These are phyloP conservation scores for Oenanthe melanoleuca DNA, from an alignment of 2,113 vertebrate genomes.

Conservation along the genomic window DNA sequence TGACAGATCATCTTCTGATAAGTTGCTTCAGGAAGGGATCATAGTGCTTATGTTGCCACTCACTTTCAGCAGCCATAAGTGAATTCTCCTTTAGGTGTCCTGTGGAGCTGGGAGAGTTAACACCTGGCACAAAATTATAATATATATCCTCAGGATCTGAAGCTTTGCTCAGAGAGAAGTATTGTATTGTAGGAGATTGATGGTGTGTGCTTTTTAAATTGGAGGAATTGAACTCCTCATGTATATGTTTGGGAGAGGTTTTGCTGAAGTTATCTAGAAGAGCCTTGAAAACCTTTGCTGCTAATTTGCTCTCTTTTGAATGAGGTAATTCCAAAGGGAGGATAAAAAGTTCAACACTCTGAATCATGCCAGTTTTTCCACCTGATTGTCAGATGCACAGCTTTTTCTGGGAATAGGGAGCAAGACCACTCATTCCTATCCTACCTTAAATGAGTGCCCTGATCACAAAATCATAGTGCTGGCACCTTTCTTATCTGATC, in stretches of 20 bases:
- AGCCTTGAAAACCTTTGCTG: not conserved
- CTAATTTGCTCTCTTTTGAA: not conserved
- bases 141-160: not conserved
- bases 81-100: not conserved
- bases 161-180: not conserved
- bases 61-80: not conserved
- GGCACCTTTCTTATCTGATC: not conserved
- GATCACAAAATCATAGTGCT: not conserved
- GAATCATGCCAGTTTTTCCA: not conserved
- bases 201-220: not conserved
- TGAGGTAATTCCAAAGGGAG: not conserved
- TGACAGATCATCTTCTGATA: not conserved
- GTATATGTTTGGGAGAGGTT: not conserved
- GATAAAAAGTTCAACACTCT: not conserved
- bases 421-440: not conserved
- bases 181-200: not conserved
- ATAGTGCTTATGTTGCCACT: not conserved
- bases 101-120: not conserved
- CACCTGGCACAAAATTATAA: not conserved
- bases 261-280: not conserved
- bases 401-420: not conserved
- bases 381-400: not conserved
- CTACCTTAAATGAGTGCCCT: not conserved
- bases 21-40: not conserved
- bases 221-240: not conserved